phyloP scores from a whole-genome alignment of 2,888 invertebrate species.

The Macrophya annulata region DNA sequence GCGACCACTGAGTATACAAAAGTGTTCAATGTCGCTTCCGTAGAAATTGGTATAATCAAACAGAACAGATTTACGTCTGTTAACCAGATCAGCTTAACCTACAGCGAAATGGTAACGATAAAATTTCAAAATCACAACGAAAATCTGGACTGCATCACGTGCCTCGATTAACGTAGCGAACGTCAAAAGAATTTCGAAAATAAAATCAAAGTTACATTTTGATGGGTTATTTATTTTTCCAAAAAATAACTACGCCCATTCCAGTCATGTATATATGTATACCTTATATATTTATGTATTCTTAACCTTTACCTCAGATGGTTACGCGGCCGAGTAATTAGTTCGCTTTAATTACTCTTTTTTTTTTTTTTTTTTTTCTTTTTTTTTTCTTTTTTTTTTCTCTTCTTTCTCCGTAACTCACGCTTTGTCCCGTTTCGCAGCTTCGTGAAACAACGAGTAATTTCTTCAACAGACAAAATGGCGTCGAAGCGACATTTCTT shows the following conservation, averaged over 20 bases:
- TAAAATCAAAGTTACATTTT: neutral
- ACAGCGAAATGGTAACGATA: slow-evolving; percentile 1
- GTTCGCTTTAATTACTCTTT: slow-evolving; percentile 47
- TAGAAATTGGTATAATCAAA: slow-evolving; percentile 34
- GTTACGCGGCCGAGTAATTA: slow-evolving; percentile 43
- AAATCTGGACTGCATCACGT: neutral
- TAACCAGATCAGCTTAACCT: neutral
- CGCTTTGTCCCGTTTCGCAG: slow-evolving; percentile 38
- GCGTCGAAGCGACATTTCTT: slow-evolving; percentile 1
- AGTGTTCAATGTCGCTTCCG: slow-evolving; percentile 8
- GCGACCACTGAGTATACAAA: slow-evolving; percentile 27
- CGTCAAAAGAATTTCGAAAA: neutral
- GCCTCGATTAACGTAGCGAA: neutral
- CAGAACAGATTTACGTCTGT: slow-evolving; percentile 17
- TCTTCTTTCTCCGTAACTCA: slow-evolving; percentile 27
- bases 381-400: neutral
- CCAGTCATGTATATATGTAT: neutral
- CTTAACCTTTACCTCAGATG: slow-evolving; percentile 32
- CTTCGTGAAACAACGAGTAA: slow-evolving; percentile 43
- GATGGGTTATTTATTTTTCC: slow-evolving; percentile 13
- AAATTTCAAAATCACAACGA: neutral
- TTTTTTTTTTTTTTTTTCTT: neutral
- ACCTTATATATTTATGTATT: neutral
- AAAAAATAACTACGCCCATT: neutral
- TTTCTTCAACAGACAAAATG: slow-evolving; percentile 43